Evolutionary conservation across 2,113 vertebrate genomes (phyloP).

Genomic region (Callorhinus ursinus): DNA sequence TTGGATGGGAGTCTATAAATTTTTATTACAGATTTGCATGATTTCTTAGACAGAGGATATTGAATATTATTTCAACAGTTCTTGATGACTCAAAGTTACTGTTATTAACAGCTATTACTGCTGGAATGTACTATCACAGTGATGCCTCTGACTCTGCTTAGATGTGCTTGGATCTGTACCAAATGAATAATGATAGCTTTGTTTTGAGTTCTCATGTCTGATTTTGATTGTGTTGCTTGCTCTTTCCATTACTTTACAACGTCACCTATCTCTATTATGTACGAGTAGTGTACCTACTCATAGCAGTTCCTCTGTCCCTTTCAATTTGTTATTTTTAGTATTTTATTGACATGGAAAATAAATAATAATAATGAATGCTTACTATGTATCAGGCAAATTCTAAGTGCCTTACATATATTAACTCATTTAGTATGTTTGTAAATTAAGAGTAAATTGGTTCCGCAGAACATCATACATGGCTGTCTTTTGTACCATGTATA

Average conservation of each 20-base stretch:
- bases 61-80: slow-evolving; percentile 68
- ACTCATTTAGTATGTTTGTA: slow-evolving; percentile 26
- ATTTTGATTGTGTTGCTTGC: neutral
- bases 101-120: slow-evolving; percentile 53
- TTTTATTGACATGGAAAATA: slow-evolving; percentile 57
- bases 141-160: neutral
- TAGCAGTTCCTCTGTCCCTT: neutral
- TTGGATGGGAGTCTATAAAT: slow-evolving; percentile 68
- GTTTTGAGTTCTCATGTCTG: slow-evolving; percentile 34
- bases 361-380: slow-evolving; percentile 45
- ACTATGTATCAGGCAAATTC: slow-evolving; percentile 33
- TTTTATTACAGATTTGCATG: slow-evolving; percentile 71
- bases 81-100: slow-evolving; percentile 64
- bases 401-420: neutral
- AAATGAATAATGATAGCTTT: slow-evolving; percentile 23
- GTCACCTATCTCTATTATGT: neutral
- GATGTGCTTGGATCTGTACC: slow-evolving; percentile 22
- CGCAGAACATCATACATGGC: neutral
- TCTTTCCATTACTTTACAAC: neutral
- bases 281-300: neutral
- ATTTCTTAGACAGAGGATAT: slow-evolving; percentile 74
- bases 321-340: slow-evolving; percentile 47
- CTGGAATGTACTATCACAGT: slow-evolving; percentile 31
- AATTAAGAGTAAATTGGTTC: neutral
- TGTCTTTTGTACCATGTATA: neutral